Base-by-base conservation (phyloP, 2,888 invertebrate species). In the Ophion slaviceki region DNA sequence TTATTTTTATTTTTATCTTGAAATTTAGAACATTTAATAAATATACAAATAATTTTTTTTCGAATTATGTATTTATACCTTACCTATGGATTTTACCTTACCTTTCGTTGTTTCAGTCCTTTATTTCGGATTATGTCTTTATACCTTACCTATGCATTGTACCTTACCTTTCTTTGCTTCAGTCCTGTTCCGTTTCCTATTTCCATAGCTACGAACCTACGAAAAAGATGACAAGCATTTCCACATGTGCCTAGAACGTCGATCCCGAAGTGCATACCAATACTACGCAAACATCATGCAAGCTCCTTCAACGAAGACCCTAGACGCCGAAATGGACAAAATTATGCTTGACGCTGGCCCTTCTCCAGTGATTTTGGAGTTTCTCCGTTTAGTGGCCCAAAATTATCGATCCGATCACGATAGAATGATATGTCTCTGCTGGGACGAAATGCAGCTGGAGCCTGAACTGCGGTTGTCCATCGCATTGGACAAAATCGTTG, bases 251-350 rank as follows among this genome's bases (percentile, higher is more conserved):
- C 57, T 57, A 57, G 8, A 7, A 57, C 57, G 57, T 57, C 8
- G 11, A 57, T 57, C 57, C 10, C 57, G 57, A 11, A 7, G 57
- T 57, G 57, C 10, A 57, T 57, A 57, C 57, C 8, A 57, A 57
- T 57, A 57, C 57, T 57, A 57, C 57, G 57, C 57, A 57, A 57
- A 57, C 57, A 57, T 57, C 8, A 57, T 57, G 57, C 57, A 57
- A 11, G 57, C 57, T 57, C 57, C 57, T 57, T 10, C 57, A 11
- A 57, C 57, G 57, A 57, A 57, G 11, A 57, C 57, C 5, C 57
- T 57, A 7, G 57, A 57, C 57, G 11, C 57, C 8, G 57, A 57
- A 57, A 57, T 57, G 57, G 11, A 57, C 57, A 57, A 57, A 57
- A 57, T 57, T 11, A 11, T 10, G 57, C 57, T 57, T 17, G 57